phyloP scores from a whole-genome alignment of 2,113 vertebrate genomes.

The Podilymbus podiceps region DNA sequence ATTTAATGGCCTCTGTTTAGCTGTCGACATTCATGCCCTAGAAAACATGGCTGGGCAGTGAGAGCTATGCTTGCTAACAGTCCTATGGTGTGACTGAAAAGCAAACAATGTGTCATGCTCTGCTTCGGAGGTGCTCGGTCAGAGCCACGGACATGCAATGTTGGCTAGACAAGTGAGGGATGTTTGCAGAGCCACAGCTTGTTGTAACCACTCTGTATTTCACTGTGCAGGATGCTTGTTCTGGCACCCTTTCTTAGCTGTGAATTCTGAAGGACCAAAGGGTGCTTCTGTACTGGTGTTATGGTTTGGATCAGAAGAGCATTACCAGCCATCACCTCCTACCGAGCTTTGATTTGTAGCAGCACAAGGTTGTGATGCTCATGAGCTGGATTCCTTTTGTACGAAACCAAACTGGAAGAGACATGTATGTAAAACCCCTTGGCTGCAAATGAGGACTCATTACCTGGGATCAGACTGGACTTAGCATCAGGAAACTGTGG shows the following conservation, averaged over 20 bases:
- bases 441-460: neutral
- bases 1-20: neutral
- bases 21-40: neutral
- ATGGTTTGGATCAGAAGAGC: neutral
- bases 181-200: neutral
- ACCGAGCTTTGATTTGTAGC: neutral
- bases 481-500: neutral
- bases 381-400: neutral
- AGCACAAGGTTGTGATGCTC: neutral
- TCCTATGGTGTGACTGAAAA: neutral
- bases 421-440: accelerated
- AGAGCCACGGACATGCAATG: neutral
- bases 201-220: neutral
- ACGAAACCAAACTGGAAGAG: neutral
- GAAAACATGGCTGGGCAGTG: neutral
- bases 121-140: neutral
- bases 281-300: neutral
- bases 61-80: neutral
- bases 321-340: neutral
- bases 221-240: neutral
- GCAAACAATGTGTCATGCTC: neutral
- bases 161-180: neutral
- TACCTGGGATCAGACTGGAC: neutral
- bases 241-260: neutral
- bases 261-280: neutral